phyloP scores from a whole-genome alignment of 2,888 invertebrate species.

The Dicyrtomina minuta region DNA sequence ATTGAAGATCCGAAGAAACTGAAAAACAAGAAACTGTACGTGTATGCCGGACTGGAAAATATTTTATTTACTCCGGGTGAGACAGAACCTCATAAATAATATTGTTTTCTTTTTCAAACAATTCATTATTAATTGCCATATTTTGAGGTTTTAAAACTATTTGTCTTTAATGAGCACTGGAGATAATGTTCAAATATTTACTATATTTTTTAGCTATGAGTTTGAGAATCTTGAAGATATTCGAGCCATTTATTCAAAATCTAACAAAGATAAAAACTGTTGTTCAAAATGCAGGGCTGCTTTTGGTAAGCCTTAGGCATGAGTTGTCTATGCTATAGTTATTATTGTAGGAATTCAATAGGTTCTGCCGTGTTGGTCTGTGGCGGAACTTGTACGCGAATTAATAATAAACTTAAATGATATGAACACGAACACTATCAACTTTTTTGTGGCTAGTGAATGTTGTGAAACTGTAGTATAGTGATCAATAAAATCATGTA shows the following conservation, averaged over 20 bases:
- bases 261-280: constrained; percentile 21
- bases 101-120: not conserved
- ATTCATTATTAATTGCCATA: not conserved
- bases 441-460: no score
- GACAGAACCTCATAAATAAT: not conserved
- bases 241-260: constrained; percentile 39
- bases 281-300: constrained; percentile 33
- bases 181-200: not conserved
- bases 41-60: constrained; percentile 47
- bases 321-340: not conserved
- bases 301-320: constrained; percentile 23
- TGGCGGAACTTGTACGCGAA: no score
- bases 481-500: not conserved
- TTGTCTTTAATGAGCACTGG: not conserved
- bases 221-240: constrained; percentile 36
- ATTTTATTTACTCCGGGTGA: constrained; percentile 47
- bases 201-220: constrained; percentile 31
- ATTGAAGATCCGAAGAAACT: constrained; percentile 49
- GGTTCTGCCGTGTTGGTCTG: no score
- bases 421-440: no score
- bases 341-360: not conserved
- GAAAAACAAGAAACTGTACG: constrained; percentile 45
- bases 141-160: not conserved
- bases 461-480: not conserved
- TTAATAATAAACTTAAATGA: no score